Evolutionary conservation across 2,113 vertebrate species (phyloP).

Genomic region (rat (Rattus norvegicus)): DNA sequence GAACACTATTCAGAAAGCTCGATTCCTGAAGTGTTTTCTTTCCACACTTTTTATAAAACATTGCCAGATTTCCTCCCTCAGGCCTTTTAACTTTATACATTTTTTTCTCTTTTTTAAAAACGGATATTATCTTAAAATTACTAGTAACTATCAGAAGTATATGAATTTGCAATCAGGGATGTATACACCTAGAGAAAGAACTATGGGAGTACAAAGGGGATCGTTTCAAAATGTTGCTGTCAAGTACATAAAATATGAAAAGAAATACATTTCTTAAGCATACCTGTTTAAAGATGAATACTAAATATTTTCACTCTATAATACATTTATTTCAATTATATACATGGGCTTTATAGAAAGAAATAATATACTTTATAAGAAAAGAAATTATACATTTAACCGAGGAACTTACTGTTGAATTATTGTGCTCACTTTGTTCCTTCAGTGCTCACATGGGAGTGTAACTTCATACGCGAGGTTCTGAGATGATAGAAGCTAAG

Average conservation of each 20-base stretch:
- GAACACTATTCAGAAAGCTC: neutral
- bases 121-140: neutral
- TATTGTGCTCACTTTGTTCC: neutral
- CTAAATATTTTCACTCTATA: neutral
- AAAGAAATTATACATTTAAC: neutral
- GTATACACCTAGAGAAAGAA: too few relatives aligned
- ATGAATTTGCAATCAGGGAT: neutral
- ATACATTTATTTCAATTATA: neutral
- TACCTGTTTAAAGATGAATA: neutral
- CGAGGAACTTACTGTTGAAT: neutral
- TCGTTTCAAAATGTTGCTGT: neutral
- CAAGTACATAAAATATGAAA: neutral
- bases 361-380: neutral
- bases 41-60: neutral
- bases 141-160: neutral
- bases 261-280: neutral
- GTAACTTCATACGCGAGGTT: neutral
- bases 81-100: neutral
- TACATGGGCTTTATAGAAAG: neutral
- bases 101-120: slow-evolving; percentile 12
- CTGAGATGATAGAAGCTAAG: neutral
- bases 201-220: accelerated
- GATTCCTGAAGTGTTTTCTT: neutral
- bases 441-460: neutral
- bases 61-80: neutral